A percentile compares a stretch with the other conserved stretches of the same genome.
Evolutionary conservation across 2,888 invertebrate species (phyloP).

Genomic region (Lymantria monacha): DNA sequence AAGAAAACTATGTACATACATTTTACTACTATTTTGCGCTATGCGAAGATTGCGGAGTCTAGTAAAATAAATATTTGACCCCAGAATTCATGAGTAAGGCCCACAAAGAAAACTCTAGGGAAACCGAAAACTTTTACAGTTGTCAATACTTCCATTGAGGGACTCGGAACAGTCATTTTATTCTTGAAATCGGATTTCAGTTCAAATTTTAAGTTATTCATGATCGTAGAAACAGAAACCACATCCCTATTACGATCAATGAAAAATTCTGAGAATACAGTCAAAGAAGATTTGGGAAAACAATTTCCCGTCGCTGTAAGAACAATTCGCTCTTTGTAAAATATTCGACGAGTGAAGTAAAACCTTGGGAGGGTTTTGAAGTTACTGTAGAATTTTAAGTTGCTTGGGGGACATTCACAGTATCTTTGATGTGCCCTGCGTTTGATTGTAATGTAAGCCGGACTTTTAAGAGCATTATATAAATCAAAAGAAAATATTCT

Average conservation of each 20-base stretch:
- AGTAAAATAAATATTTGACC: constrained; percentile 6
- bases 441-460: background rate
- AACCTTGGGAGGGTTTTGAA: constrained; percentile 5
- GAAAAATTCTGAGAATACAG: constrained; percentile 23
- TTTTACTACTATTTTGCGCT: too few species aligned
- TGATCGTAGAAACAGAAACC: constrained; percentile 9
- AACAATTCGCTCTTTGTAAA: constrained; percentile 31
- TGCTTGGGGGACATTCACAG: constrained; percentile 11
- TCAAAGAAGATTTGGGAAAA: constrained; percentile 17
- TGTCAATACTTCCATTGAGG: constrained; percentile 10
- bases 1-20: too few species aligned
- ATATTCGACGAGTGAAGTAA: constrained; percentile 27
- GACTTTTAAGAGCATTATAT: background rate
- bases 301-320: constrained; percentile 18
- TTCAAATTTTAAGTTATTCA: constrained; percentile 31
- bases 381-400: constrained; percentile 15
- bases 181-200: constrained; percentile 15
- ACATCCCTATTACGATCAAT: constrained; percentile 23
- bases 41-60: background rate
- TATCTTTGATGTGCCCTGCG: constrained; percentile 3
- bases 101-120: constrained; percentile 1
- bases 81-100: constrained; percentile 22
- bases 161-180: background rate
- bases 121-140: constrained; percentile 17
- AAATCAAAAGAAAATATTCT: background rate